Conservation (phyloP, 1,140 invertebrate species). For the Periplaneta americana region DNA sequence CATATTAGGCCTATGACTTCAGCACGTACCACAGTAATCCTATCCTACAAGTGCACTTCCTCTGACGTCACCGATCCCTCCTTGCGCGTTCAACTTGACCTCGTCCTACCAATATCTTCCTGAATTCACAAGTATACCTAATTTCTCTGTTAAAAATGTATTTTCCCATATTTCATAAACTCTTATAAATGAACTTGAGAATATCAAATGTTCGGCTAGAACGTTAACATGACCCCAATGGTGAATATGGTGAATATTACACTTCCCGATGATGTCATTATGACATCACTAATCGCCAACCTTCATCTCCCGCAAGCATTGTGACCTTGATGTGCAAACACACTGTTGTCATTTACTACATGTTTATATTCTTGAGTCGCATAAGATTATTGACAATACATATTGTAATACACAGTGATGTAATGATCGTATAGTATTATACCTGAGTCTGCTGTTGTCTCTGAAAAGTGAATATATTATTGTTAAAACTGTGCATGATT, state of each 20-base stretch:
- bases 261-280: constrained; percentile 18
- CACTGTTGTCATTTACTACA: constrained; percentile 4
- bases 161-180: not conserved
- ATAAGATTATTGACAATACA: not conserved
- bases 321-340: constrained; percentile 15
- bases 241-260: constrained; percentile 9
- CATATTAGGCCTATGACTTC: not conserved
- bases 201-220: not conserved
- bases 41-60: constrained; percentile 11
- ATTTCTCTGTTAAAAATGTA: not conserved
- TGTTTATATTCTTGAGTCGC: not conserved
- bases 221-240: not conserved
- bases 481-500: too few relatives aligned
- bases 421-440: too few relatives aligned
- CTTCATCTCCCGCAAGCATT: constrained; percentile 14
- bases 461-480: too few relatives aligned
- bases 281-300: constrained; percentile 20
- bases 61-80: constrained; percentile 15
- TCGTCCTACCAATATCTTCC: not conserved
- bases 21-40: not conserved
- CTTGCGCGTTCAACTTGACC: constrained; percentile 15
- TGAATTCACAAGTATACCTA: not conserved
- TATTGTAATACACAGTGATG: not conserved
- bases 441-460: too few relatives aligned
- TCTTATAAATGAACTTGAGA: not conserved